Base-by-base conservation (phyloP, 2,797 vertebrate species). In the Euthynnus affinis region DNA sequence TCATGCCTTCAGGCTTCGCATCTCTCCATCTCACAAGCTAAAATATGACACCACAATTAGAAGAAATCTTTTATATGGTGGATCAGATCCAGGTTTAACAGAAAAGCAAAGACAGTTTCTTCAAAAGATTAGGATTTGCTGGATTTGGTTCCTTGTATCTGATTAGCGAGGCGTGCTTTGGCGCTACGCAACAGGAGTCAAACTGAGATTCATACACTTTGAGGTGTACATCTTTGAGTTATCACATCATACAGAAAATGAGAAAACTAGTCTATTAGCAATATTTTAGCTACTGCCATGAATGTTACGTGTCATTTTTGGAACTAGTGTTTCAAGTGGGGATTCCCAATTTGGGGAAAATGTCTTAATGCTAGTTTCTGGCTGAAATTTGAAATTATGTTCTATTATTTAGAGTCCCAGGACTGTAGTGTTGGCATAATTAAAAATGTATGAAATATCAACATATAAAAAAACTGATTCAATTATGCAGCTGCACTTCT, bases 21-120 rank as follows among this genome's bases (percentile, higher is more conserved):
- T 74, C 52, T 52, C 44, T 78, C 42, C 61, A 64, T 80, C 86
- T 86, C 79, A 55, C 20, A 0, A 49, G 62, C 74, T 63, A 7
- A 0, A 75, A 69, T 57, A 55, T 44, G 62, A 78, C 78, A 49
- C 40, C 34, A 74, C 80, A 88, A 82, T 85, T 76, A 85, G 42
- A 48, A 48, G 40, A 67, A 57, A 67, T 70, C 29, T 65, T 76
- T 61, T 15, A 72, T 53, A 56, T 2, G 53, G 25, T 22, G 34
- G 61, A 78, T 74, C 23, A 14, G 69, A 78, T 74, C 61, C 69
- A 68, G 9, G 71, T 46, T 9, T 27, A 22, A 62, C 62, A 49
- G 42, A 40, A 59, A 63, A 18, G 23, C 42, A 59, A 71, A 52
- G 34, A 61, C 46, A 17, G 13, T 57, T 61, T 82, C 65, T 70